A percentile compares a stretch with the other conserved stretches of the same genome.
Conservation (phyloP, 1,140 invertebrate genomes). For the Streblospio benedicti region DNA sequence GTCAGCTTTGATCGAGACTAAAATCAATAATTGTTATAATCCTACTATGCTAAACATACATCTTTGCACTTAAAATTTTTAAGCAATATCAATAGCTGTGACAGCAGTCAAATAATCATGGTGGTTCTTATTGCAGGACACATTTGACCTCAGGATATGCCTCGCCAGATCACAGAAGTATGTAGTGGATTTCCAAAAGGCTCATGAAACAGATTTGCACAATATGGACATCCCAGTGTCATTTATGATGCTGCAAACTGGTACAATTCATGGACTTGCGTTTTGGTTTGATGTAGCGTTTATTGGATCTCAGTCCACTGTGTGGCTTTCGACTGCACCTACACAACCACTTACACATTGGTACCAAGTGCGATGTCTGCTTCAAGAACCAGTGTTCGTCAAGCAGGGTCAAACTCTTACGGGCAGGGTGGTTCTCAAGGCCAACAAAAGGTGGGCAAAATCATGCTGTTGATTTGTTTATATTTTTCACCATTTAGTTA, state of each 20-base stretch:
- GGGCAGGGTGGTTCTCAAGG: constrained; percentile 76
- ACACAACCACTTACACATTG: constrained; percentile 98
- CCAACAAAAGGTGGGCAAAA: constrained; percentile 87
- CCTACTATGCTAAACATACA: neutral
- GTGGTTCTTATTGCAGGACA: constrained; percentile 61
- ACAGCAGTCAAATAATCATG: no score
- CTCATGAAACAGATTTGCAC: constrained; percentile 89
- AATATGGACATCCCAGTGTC: constrained; percentile 90
- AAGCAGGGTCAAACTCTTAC: constrained; percentile 86
- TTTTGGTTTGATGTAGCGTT: constrained; percentile 99
- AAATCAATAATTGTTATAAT: neutral
- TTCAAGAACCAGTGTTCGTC: constrained; percentile 87
- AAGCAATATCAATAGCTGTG: no score
- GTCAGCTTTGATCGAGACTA: no score
- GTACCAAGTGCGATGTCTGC: constrained; percentile 96
- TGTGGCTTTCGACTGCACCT: constrained; percentile 97
- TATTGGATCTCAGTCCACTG: constrained; percentile 71
- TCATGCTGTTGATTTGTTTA: constrained; percentile 8
- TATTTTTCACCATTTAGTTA: neutral
- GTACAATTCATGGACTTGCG: constrained; percentile 91
- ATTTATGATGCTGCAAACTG: constrained; percentile 84
- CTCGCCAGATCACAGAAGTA: constrained; percentile 89
- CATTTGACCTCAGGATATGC: constrained; percentile 96
- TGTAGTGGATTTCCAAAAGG: constrained; percentile 88
- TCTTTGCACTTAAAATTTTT: no score